A percentile compares a stretch with the other conserved stretches of the same genome.
phyloP scores from a whole-genome alignment of 2,888 invertebrate species.

The Metellina segmentata region DNA sequence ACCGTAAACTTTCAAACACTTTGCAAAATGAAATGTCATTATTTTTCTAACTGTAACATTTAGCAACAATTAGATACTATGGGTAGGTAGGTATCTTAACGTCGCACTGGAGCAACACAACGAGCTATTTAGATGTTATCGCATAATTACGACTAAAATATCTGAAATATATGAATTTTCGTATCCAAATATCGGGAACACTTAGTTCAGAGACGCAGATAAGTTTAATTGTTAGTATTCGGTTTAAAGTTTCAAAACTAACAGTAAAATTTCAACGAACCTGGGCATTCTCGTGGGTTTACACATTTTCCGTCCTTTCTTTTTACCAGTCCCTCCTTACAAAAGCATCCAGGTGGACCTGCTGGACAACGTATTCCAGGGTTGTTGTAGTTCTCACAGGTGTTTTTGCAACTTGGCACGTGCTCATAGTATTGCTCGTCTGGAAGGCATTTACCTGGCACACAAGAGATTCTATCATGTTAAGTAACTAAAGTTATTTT shows the following conservation, averaged over 20 bases:
- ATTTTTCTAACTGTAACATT: too few relatives aligned
- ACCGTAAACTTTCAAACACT: too few relatives aligned
- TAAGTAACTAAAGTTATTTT: too few relatives aligned
- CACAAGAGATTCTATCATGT: too few relatives aligned
- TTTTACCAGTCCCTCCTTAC: conserved; percentile 33
- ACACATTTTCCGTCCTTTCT: conserved; percentile 34
- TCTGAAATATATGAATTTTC: too few relatives aligned
- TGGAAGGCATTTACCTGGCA: neutral
- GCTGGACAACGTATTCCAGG: neutral
- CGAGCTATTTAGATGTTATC: too few relatives aligned
- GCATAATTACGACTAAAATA: too few relatives aligned
- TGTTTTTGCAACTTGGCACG: conserved; percentile 39
- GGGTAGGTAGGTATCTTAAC: too few relatives aligned
- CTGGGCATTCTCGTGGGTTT: neutral
- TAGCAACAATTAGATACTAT: too few relatives aligned
- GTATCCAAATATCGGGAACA: too few relatives aligned
- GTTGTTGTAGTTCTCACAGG: conserved; percentile 14
- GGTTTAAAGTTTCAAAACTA: neutral
- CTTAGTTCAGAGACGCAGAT: neutral
- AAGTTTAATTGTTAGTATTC: neutral
- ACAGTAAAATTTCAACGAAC: neutral
- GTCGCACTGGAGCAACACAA: too few relatives aligned
- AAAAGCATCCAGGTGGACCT: conserved; percentile 31
- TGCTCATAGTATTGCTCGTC: conserved; percentile 38
- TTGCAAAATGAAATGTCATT: too few relatives aligned